Evolutionary conservation across 2,113 vertebrate species (phyloP).

Genomic region (Hystrix brachyura): DNA sequence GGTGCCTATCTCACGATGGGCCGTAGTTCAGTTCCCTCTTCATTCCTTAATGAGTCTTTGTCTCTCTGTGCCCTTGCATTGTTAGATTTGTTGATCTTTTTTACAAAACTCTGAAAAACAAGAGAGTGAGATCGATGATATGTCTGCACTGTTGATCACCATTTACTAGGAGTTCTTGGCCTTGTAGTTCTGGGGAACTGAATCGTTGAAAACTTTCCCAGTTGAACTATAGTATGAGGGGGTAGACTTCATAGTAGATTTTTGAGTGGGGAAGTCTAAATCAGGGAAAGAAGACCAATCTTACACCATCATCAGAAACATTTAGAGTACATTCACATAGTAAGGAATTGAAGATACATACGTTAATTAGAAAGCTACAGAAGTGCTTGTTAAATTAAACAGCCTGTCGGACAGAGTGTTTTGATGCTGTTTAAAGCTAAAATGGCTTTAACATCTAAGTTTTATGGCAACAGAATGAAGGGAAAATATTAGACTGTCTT

Average conservation of each 20-base stretch:
- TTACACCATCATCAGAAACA: not conserved
- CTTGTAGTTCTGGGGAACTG: not conserved
- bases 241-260: not conserved
- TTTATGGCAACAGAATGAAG: not conserved
- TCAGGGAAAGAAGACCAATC: not conserved
- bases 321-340: not conserved
- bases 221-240: not conserved
- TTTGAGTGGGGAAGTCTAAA: not conserved
- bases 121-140: not conserved
- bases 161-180: not conserved
- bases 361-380: not conserved
- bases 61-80: constrained; percentile 45
- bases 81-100: constrained; percentile 81
- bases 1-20: constrained; percentile 79
- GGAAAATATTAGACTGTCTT: constrained; percentile 1
- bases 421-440: constrained; percentile 38
- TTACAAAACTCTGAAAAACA: constrained; percentile 85
- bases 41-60: constrained; percentile 68
- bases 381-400: not conserved
- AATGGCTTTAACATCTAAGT: not conserved
- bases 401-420: not conserved
- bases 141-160: not conserved
- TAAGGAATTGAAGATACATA: not conserved
- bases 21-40: constrained; percentile 88
- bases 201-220: not conserved